These are phyloP conservation scores for Pteria penguin DNA, from an alignment of 2,888 invertebrate genomes.

Conservation along the genomic window DNA sequence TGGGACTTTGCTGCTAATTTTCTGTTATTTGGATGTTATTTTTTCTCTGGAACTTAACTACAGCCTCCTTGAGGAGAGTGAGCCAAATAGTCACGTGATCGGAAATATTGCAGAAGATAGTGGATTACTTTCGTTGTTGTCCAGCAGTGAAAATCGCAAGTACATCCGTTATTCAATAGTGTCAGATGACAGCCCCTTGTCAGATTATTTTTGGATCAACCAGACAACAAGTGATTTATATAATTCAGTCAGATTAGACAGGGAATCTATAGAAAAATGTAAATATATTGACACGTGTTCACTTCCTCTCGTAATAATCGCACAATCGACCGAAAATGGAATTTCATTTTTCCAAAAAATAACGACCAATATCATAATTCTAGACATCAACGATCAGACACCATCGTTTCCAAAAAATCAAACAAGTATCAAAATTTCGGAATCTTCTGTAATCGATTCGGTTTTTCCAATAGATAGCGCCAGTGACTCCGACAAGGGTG, in stretches of 20 bases:
- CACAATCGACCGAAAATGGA: constrained; percentile 50
- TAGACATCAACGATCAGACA: constrained; percentile 67
- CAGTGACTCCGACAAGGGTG: constrained; percentile 57
- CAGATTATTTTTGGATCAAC: constrained; percentile 59
- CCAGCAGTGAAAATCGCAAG: background rate
- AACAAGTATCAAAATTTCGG: constrained; percentile 53
- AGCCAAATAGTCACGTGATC: constrained; percentile 48
- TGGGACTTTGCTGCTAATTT: too few species aligned
- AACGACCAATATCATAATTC: constrained; percentile 56
- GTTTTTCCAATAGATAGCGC: constrained; percentile 56
- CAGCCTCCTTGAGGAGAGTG: constrained; percentile 52
- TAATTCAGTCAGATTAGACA: constrained; percentile 48
- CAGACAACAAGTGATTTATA: constrained; percentile 53
- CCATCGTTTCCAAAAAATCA: constrained; percentile 58
- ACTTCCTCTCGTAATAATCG: constrained; percentile 59
- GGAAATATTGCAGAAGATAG: constrained; percentile 58
- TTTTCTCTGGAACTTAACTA: constrained; percentile 30
- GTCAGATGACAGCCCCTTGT: constrained; percentile 50
- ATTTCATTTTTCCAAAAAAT: constrained; percentile 63
- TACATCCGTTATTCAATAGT: constrained; percentile 61
- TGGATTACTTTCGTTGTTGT: constrained; percentile 26
- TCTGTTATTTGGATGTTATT: background rate
- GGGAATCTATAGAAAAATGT: constrained; percentile 54
- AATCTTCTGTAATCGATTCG: constrained; percentile 55
- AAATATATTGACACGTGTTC: constrained; percentile 43